phyloP scores from a whole-genome alignment of 1,140 invertebrate genomes.

The Zaprionus camerounensis region DNA sequence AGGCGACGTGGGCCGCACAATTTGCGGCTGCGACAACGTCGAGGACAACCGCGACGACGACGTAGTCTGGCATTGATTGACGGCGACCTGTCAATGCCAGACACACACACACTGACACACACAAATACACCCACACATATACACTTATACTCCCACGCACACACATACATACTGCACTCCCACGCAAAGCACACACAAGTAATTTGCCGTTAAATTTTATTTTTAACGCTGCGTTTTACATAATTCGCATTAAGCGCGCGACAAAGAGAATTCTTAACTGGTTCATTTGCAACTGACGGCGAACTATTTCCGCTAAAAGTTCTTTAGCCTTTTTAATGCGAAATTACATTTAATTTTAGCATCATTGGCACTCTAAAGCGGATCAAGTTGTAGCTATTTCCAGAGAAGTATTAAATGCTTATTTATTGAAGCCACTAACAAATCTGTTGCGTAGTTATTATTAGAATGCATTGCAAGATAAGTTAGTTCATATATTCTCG shows the following conservation, averaged over 20 bases:
- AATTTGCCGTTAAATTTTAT: constrained; percentile 44
- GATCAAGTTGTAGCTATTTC: no score
- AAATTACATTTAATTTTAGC: background rate
- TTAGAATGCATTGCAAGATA: no score
- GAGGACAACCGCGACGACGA: constrained; percentile 13
- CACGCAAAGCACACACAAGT: constrained; percentile 42
- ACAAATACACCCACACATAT: constrained; percentile 17
- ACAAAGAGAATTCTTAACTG: background rate
- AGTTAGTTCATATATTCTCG: background rate
- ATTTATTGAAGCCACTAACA: no score
- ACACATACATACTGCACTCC: constrained; percentile 6
- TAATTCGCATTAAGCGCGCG: constrained; percentile 32
- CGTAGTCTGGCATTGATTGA: constrained; percentile 64
- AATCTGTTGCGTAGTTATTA: no score
- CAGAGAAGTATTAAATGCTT: no score
- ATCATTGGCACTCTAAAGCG: no score
- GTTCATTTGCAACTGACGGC: background rate
- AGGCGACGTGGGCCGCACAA: constrained; percentile 24
- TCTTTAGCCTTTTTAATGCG: background rate
- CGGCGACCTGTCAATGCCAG: constrained; percentile 64
- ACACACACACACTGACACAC: background rate
- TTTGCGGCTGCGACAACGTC: constrained; percentile 36
- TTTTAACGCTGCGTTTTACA: constrained; percentile 25
- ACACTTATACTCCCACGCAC: constrained; percentile 11
- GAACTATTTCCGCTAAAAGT: background rate